Percentiles rank a stretch among this genome's conserved stretches.
phyloP scores from a whole-genome alignment of 2,888 invertebrate species.

The Hydraecia micacea region DNA sequence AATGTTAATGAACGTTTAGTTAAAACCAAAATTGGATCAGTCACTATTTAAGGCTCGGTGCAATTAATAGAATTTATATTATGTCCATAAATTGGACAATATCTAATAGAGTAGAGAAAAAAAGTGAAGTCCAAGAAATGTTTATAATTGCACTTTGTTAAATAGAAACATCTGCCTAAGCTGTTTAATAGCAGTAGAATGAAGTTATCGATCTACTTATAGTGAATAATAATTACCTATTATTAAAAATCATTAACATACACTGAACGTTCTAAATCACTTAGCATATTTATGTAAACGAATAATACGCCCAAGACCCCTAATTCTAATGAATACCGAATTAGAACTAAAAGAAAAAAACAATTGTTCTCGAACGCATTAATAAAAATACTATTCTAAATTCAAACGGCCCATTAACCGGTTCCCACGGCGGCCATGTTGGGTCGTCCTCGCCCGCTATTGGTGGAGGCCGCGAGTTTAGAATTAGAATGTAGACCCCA shows the following conservation, averaged over 20 bases:
- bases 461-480: conserved; percentile 89
- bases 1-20: conserved; percentile 38
- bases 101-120: background rate
- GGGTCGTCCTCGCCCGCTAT: conserved; percentile 89
- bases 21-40: conserved; percentile 32
- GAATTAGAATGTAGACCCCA: conserved; percentile 90
- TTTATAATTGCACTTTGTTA: conserved; percentile 7
- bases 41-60: conserved; percentile 1
- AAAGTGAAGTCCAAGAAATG: background rate
- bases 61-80: conserved; percentile 18
- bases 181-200: conserved; percentile 12
- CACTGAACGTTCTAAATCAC: conserved; percentile 38
- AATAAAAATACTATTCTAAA: conserved; percentile 90
- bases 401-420: conserved; percentile 90
- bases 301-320: conserved; percentile 42
- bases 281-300: conserved; percentile 35
- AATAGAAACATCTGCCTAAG: conserved; percentile 43
- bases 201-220: conserved; percentile 11
- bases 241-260: conserved; percentile 47
- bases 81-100: background rate
- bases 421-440: conserved; percentile 90
- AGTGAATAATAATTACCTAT: conserved; percentile 36
- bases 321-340: conserved; percentile 58
- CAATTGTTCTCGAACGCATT: conserved; percentile 86
- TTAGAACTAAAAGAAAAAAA: conserved; percentile 73